Evolutionary conservation across 2,888 invertebrate species (phyloP).

Genomic region (Zelleria hepariella): DNA sequence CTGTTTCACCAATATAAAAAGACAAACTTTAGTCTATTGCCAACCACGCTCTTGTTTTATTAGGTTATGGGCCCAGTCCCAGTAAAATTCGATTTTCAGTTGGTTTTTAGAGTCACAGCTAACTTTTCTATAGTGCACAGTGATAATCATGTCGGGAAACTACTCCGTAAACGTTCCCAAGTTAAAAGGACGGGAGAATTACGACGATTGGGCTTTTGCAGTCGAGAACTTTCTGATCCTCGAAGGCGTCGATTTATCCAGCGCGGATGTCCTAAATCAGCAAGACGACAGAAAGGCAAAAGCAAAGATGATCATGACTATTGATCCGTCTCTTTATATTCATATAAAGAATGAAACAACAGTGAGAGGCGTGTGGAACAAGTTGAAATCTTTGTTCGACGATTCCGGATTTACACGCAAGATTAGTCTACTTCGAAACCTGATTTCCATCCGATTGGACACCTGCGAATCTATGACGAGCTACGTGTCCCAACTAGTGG

Average conservation of each 20-base stretch:
- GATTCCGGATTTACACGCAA: slow-evolving; percentile 2
- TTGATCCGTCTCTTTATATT: not conserved
- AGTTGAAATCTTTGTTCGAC: slow-evolving; percentile 2
- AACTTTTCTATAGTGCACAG: too few species aligned
- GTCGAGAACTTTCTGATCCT: slow-evolving; percentile 9
- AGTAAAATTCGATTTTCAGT: too few species aligned
- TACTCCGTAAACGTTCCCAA: slow-evolving; percentile 9
- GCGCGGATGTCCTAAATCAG: not conserved
- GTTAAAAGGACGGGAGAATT: slow-evolving; percentile 12
- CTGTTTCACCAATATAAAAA: too few species aligned
- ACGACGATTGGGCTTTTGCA: slow-evolving; percentile 12
- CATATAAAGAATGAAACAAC: not conserved
- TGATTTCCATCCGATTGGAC: slow-evolving; percentile 2
- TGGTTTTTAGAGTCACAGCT: too few species aligned
- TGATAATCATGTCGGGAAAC: not conserved
- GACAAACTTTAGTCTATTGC: too few species aligned
- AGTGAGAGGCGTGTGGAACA: not conserved
- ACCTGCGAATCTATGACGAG: not conserved
- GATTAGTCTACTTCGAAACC: not conserved
- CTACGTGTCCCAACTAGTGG: not conserved
- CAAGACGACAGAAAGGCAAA: not conserved
- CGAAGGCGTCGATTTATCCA: not conserved
- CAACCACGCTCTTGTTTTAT: too few species aligned
- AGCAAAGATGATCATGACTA: slow-evolving; percentile 2
- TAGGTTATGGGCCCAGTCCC: too few species aligned